phyloP scores from a whole-genome alignment of 2,113 vertebrate species.

The Sander lucioperca region DNA sequence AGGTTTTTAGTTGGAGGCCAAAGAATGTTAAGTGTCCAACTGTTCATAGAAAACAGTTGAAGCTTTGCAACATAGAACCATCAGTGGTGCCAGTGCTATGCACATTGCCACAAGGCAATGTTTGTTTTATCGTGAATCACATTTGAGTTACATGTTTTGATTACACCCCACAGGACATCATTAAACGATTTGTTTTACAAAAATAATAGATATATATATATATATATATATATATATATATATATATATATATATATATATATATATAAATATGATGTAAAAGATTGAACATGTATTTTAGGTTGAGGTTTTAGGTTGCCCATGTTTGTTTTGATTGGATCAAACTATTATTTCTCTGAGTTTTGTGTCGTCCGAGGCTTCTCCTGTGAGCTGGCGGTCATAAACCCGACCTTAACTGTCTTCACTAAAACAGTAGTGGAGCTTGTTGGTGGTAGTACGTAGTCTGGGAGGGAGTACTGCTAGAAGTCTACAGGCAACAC shows the following conservation, averaged over 20 bases:
- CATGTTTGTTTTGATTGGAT: not conserved
- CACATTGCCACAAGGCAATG: not conserved
- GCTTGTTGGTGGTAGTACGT: not conserved
- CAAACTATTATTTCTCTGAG: not conserved
- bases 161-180: too few species aligned
- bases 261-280: too few species aligned
- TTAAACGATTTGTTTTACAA: too few species aligned
- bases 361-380: not conserved
- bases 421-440: not conserved
- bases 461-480: not conserved
- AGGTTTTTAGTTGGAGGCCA: constrained; percentile 15
- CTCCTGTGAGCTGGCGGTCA: not conserved
- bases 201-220: too few species aligned
- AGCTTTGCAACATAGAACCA: not conserved
- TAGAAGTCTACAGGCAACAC: not conserved
- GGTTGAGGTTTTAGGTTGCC: not conserved
- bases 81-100: not conserved
- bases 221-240: too few species aligned
- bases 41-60: constrained; percentile 6
- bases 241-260: too few species aligned
- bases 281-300: not conserved
- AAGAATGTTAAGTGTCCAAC: not conserved
- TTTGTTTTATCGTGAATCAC: not conserved
- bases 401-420: too few species aligned
- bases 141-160: too few species aligned